phyloP scores from a whole-genome alignment of 1,140 invertebrate species.

The Pseudomyrmex cubaensis region DNA sequence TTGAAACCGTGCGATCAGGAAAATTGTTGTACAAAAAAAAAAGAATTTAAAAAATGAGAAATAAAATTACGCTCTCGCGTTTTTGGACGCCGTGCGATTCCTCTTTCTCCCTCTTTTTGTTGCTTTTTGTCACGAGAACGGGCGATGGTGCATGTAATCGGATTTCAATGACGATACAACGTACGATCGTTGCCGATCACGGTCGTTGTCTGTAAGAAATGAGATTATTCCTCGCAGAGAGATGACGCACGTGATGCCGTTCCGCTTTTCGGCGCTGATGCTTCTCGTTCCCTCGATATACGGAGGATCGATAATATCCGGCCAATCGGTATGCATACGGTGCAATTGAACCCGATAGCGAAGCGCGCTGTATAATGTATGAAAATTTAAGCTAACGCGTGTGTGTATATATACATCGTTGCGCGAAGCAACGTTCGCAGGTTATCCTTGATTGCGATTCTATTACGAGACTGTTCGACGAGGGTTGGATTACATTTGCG shows the following conservation, averaged over 20 bases:
- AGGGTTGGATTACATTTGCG: no score
- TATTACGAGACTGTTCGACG: no score
- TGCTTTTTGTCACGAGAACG: not conserved
- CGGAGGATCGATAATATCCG: constrained; percentile 31
- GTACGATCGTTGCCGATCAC: constrained; percentile 43
- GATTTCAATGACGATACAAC: constrained; percentile 59
- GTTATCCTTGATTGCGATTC: not conserved
- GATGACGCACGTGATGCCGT: not conserved
- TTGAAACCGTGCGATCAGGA: constrained; percentile 37
- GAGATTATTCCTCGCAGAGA: constrained; percentile 22
- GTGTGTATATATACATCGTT: not conserved
- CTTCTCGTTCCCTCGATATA: constrained; percentile 16
- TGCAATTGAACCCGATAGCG: constrained; percentile 45
- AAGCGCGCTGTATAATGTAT: constrained; percentile 28
- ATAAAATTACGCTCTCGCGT: constrained; percentile 38
- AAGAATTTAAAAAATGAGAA: constrained; percentile 1
- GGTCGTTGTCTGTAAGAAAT: constrained; percentile 58
- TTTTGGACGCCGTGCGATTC: not conserved
- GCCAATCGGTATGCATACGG: constrained; percentile 49
- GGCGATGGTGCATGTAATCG: constrained; percentile 40
- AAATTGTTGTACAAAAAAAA: constrained; percentile 6
- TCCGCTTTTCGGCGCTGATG: constrained; percentile 22
- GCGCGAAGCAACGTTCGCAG: not conserved
- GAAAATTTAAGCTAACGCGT: constrained; percentile 27
- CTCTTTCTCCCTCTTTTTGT: constrained; percentile 1